Percentiles rank a stretch among this genome's conserved stretches.
phyloP scores from a whole-genome alignment of 64 coral and sea anemone genomes.

The Trachythela sp. region DNA sequence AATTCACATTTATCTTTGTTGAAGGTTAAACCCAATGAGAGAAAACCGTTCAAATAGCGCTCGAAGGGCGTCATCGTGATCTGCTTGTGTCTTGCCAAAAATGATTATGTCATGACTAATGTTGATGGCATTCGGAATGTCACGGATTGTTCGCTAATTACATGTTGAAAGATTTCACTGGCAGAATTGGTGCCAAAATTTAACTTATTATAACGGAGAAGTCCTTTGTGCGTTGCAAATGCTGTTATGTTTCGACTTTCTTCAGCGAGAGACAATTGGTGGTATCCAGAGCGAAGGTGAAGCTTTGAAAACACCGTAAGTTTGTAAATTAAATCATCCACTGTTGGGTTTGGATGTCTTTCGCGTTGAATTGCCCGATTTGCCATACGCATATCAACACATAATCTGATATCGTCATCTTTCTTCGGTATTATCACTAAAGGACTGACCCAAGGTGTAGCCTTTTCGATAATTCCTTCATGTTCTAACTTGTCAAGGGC shows the following conservation, averaged over 20 bases:
- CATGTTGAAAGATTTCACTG: constrained; percentile 33
- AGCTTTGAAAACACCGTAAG: constrained; percentile 10
- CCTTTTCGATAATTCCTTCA: background rate
- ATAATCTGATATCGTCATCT: constrained; percentile 17
- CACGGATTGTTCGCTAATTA: background rate
- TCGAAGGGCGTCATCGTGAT: background rate
- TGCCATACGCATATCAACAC: constrained; percentile 24
- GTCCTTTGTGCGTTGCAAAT: constrained; percentile 4
- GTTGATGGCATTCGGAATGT: background rate
- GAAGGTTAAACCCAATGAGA: background rate
- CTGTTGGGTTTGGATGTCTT: constrained; percentile 21
- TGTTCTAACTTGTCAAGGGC: constrained; percentile 1
- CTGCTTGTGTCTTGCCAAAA: background rate
- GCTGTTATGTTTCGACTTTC: constrained; percentile 24
- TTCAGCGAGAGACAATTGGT: constrained; percentile 17
- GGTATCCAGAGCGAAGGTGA: constrained; percentile 25
- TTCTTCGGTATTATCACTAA: constrained; percentile 21
- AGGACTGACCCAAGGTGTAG: constrained; percentile 14
- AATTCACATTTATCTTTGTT: background rate
- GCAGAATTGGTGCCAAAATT: constrained; percentile 24
- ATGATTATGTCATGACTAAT: constrained; percentile 31
- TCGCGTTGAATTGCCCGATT: constrained; percentile 26
- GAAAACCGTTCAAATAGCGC: background rate
- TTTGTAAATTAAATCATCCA: constrained; percentile 19
- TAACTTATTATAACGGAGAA: background rate